Evolutionary conservation across 1,140 invertebrate genomes (phyloP).

Genomic region (Drosophila biarmipes): DNA sequence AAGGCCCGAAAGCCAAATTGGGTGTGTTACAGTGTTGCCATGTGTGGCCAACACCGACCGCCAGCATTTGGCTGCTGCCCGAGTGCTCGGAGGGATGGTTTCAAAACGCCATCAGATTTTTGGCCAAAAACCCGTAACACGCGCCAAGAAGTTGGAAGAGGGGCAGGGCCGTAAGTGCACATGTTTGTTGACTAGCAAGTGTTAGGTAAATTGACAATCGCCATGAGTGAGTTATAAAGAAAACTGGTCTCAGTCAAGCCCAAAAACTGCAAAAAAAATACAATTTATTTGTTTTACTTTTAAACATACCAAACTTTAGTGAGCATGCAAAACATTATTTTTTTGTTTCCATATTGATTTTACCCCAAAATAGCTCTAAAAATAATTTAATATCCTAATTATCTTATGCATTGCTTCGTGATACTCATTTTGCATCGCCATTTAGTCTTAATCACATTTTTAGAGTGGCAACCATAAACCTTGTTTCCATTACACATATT

Average conservation of each 20-base stretch:
- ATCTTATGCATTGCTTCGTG: too few relatives aligned
- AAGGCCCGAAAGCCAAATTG: conserved; percentile 43
- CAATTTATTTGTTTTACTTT: not conserved
- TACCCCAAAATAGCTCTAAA: too few relatives aligned
- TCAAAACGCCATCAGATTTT: conserved; percentile 32
- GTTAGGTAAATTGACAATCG: conserved; percentile 16
- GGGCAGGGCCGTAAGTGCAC: not conserved
- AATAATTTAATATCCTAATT: too few relatives aligned
- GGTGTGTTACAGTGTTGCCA: conserved; percentile 33
- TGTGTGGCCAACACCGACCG: conserved; percentile 17
- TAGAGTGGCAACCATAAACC: not conserved
- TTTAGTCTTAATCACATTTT: not conserved
- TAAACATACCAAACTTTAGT: too few relatives aligned
- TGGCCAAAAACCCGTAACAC: conserved; percentile 46
- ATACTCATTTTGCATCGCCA: too few relatives aligned
- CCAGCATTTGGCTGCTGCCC: conserved; percentile 22
- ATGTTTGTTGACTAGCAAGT: conserved; percentile 18
- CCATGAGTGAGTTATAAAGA: not conserved
- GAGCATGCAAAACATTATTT: too few relatives aligned
- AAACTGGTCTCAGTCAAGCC: too few relatives aligned
- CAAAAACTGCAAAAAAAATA: too few relatives aligned
- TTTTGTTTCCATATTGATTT: too few relatives aligned
- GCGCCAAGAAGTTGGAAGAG: conserved; percentile 24
- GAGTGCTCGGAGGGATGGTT: conserved; percentile 17
- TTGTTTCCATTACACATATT: not conserved